Evolutionary conservation across 1,140 invertebrate species (phyloP).

Genomic region (Drosophila jambulina): DNA sequence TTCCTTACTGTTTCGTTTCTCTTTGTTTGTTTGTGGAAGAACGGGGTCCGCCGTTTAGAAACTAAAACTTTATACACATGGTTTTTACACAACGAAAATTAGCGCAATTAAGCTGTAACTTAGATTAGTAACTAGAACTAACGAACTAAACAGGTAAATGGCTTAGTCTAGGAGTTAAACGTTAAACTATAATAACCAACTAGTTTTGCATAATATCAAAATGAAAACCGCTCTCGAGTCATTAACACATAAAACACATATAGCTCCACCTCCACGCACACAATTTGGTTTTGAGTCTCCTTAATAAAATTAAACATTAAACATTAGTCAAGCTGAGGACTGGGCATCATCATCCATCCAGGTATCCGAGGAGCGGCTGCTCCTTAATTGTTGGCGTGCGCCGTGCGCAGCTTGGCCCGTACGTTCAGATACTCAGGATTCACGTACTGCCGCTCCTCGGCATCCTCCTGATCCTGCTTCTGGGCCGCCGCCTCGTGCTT

Average conservation of each 20-base stretch:
- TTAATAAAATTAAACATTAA: slow-evolving; percentile 33
- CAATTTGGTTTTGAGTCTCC: slow-evolving; percentile 40
- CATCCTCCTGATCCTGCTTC: slow-evolving; percentile 84
- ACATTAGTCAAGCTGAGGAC: slow-evolving; percentile 27
- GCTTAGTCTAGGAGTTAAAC: slow-evolving; percentile 40
- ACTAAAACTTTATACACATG: slow-evolving; percentile 74
- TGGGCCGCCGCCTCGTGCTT: slow-evolving; percentile 75
- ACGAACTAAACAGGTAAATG: slow-evolving; percentile 46
- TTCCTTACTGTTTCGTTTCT: slow-evolving; percentile 43
- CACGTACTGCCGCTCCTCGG: slow-evolving; percentile 85
- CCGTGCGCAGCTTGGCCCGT: slow-evolving; percentile 86
- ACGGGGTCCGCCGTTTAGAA: slow-evolving; percentile 42
- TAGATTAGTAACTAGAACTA: slow-evolving; percentile 35
- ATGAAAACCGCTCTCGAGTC: slow-evolving; percentile 49
- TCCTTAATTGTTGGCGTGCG: slow-evolving; percentile 53
- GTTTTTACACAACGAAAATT: slow-evolving; percentile 53
- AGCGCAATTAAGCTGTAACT: slow-evolving; percentile 32
- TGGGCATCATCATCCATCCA: slow-evolving; percentile 6
- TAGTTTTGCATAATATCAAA: slow-evolving; percentile 58
- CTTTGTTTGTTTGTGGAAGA: slow-evolving; percentile 54
- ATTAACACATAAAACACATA: slow-evolving; percentile 51
- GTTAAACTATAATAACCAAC: slow-evolving; percentile 40
- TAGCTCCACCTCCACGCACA: slow-evolving; percentile 15
- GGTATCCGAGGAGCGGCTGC: slow-evolving; percentile 42
- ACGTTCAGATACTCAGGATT: slow-evolving; percentile 86